phyloP scores from a whole-genome alignment of 1,140 invertebrate species.

The Zaprionus camerounensis region DNA sequence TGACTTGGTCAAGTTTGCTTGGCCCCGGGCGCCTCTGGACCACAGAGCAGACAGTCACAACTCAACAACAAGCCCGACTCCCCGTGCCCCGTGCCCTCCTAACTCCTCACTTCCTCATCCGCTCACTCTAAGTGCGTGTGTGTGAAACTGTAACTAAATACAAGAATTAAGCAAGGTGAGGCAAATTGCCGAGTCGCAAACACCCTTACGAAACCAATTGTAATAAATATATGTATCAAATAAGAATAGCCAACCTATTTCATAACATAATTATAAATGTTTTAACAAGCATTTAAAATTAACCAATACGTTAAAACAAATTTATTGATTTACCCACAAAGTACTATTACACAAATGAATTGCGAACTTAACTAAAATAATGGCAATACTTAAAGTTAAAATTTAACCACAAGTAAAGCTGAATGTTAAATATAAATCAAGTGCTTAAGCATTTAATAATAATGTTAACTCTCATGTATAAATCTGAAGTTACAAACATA shows the following conservation, averaged over 20 bases:
- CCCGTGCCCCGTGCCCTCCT: background rate
- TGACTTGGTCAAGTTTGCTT: constrained; percentile 73
- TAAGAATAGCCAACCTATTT: too few relatives aligned
- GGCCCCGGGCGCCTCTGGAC: constrained; percentile 57
- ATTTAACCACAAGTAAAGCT: background rate
- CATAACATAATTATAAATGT: too few relatives aligned
- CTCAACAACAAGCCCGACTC: constrained; percentile 25
- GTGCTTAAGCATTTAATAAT: background rate
- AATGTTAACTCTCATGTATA: too few relatives aligned
- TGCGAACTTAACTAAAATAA: too few relatives aligned
- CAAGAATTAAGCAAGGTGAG: constrained; percentile 16
- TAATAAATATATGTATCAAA: too few relatives aligned
- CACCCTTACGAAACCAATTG: constrained; percentile 30
- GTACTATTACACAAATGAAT: too few relatives aligned
- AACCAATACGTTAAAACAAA: too few relatives aligned
- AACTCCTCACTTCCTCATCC: constrained; percentile 11
- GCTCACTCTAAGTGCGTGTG: constrained; percentile 44
- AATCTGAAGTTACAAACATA: background rate
- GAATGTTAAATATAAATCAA: background rate
- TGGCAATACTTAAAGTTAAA: background rate
- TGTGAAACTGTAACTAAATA: constrained; percentile 81
- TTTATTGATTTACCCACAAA: too few relatives aligned
- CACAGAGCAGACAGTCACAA: constrained; percentile 36
- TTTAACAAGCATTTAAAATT: too few relatives aligned
- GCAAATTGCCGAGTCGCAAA: background rate